Evolutionary conservation across 2,888 invertebrate species (phyloP), one percentile per base, ranked within the genome.

Genomic region (Aspidapion aeneum): DNA sequence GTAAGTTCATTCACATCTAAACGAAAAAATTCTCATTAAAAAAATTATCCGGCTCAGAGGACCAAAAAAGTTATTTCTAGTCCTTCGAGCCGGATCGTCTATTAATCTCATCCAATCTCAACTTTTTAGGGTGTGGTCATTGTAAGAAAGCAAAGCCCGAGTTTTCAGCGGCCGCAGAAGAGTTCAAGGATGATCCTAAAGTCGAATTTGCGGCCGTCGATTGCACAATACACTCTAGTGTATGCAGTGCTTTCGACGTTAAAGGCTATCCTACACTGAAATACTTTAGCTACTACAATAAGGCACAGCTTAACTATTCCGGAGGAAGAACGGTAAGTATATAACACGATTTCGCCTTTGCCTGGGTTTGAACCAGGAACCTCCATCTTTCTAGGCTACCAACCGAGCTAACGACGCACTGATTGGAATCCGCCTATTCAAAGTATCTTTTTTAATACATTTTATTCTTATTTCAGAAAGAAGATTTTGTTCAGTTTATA

Each of bases 111-210:
- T n/a, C n/a, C n/a, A n/a, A n/a, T n/a, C n/a, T n/a, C 35, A 12
- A 7, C 35, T 61, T 70, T 71, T 52, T 69, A 93, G 94, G 94
- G 94, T 95, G 95, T 77, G 94, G 94, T 0, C 94, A 94, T 78
- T 95, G 94, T 76, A 94, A 94, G 76, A 88, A 86, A 72, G 88
- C 93, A 0, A 95, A 95, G 78, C 94, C 94, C 0, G 93, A 91
- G 75, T 90, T 87, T 74, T 86, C 85, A 56, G 84, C 82, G 21
- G 94, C 94, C 1, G 94, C 94, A 0, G 88, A 87, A 57, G 79
- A 82, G 20, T 88, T 91, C 71, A 87, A 86, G 55, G 91, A 93
- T 69, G 91, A 93, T 74, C 83, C 90, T 2, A 88, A 90, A 80
- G 86, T 93, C 0, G 86, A 86, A 12, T 88, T 94, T 75, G 93